Base-by-base conservation (phyloP, 1,140 invertebrate genomes). In the Brachionus asplanchnoidis region DNA sequence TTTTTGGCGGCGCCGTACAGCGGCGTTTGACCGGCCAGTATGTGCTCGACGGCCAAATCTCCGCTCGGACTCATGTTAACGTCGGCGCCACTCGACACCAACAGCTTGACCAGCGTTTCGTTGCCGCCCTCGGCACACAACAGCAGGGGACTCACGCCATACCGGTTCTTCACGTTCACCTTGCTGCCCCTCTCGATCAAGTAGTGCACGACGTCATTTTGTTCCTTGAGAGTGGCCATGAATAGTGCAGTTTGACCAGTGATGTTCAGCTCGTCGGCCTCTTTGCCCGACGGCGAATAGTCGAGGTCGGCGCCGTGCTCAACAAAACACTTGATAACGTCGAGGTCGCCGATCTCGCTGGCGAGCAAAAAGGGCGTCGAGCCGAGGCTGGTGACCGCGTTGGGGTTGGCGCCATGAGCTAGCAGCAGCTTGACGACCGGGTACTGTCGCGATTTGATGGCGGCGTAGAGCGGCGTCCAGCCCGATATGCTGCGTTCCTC, bases 301-400 rank as follows among this genome's bases (percentile, higher is more conserved):
- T 85, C 75, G 2, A 85, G 14, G 44, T 78, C 84, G 26, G 84
- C 84, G 44, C 44, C 44, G n/a, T 65, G 36, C 40, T 85, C 84
- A 32, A 85, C 84, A 79, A 78, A 85, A 8, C 36, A 42, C 65
- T 80, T 79, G n/a, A 85, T 79, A 0, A 85, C 60, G 4, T 85
- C 84, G 0, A 85, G 36, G 79, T 85, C 84, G n/a, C 73, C 73
- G 4, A 85, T 68, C 53, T 85, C 84, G 36, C 73, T 78, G 12
- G 84, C 84, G 23, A 85, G 68, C 36, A 85, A 79, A 23, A 85
- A 85, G 3, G 84, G 84, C n/a, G 84, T 78, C n/a, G 84, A 85
- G 6, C 84, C 84, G 3, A 79, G 42, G 23, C 68, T 85, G n/a
- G 73, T 85, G 2, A 85, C 75, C 20, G 84, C 84, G 20, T 85